Evolutionary conservation across 2,797 vertebrate genomes (phyloP), one percentile per base, ranked within the genome.

Genomic region (Knipowitschia caucasica): DNA sequence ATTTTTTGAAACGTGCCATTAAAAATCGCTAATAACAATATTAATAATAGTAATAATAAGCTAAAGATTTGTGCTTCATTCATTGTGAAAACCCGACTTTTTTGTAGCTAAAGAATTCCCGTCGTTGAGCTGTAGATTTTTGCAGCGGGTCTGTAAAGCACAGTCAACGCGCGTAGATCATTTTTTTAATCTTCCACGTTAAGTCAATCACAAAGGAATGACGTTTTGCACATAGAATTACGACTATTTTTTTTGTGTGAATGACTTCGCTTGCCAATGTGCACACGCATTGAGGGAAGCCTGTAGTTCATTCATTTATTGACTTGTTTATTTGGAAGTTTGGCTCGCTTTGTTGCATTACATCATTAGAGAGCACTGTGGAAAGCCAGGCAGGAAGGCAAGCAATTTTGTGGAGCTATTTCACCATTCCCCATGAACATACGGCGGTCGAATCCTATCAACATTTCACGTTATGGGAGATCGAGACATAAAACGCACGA

Each of bases 361-460:
- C 58, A 59, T 53, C 49, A 56, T 47, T 61, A 56, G 44, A 59
- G 75, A 64, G 50, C 43, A 21, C 62, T 42, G 59, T 64, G 50
- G 60, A 39, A 49, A 49, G 58, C 35, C 18, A 3, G 63, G 56
- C 57, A 71, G 59, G 63, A 80, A 66, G 60, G 73, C 34, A 15
- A n/a, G 53, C 47, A 31, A 20, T 70, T 80, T 59, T 67, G 83
- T 73, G 86, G 84, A 87, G 83, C 59, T 78, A 60, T 75, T 73
- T 18, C 77, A 88, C 87, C 90, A 78, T 94, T 93, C 94, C 94
- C 91, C 93, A 99, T 99, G 96, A 99, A 96, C 96, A 95, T 99
- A 95, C 97, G 95, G 92, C 95, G 97, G 89, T 99, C 97, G 82
- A 95, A 92, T 92, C 96, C 97, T 81, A 99, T 99, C 91, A 93